These are phyloP conservation scores for Blastomussa wellsi DNA, from an alignment of 92 coral and sea anemone genomes.

Conservation along the genomic window DNA sequence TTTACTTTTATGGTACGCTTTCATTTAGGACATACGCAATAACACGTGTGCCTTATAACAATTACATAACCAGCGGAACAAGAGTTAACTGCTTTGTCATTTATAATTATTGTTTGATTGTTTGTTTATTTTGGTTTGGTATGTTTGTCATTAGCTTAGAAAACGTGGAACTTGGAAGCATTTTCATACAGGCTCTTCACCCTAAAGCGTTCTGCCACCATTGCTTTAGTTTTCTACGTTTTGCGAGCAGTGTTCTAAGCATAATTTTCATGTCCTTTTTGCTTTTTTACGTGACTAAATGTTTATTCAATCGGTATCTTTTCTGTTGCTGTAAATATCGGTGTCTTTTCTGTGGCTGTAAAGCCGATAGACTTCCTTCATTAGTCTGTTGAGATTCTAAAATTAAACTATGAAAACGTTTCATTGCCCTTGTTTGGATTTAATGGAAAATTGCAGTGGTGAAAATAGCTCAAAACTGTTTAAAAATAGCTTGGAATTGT, in stretches of 20 bases:
- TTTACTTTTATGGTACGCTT: background rate
- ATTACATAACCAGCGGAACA: background rate
- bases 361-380: slow-evolving; percentile 14
- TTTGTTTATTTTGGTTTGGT: background rate
- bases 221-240: background rate
- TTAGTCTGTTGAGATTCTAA: background rate
- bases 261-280: background rate
- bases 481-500: slow-evolving; percentile 9
- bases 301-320: slow-evolving; percentile 15
- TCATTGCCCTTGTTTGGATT: background rate
- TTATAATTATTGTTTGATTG: background rate
- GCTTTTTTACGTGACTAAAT: slow-evolving; percentile 3
- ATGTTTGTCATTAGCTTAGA: background rate
- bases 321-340: slow-evolving; percentile 8
- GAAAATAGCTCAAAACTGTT: background rate
- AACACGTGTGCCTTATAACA: background rate
- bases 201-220: background rate
- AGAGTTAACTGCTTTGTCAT: background rate
- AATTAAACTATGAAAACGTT: background rate
- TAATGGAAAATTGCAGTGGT: background rate
- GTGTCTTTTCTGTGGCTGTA: background rate
- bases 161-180: slow-evolving; percentile 4
- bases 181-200: background rate
- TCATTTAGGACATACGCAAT: background rate
- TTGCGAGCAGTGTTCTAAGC: background rate